phyloP scores from a whole-genome alignment of 2,797 vertebrate species.

The Salarias fasciatus region DNA sequence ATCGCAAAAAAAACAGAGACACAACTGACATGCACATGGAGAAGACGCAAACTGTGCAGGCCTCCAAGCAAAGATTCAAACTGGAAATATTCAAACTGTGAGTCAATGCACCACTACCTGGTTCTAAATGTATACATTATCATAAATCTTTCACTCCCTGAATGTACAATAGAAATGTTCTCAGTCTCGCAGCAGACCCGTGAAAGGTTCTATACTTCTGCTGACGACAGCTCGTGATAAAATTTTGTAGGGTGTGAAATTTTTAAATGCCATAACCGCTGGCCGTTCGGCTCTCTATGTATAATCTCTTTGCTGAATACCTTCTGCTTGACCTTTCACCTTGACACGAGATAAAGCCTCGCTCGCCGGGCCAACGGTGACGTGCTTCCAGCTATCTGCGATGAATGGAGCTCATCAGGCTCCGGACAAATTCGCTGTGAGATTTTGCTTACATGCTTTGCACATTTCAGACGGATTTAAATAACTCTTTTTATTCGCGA shows the following conservation, averaged over 20 bases:
- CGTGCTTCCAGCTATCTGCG: slow-evolving; percentile 35
- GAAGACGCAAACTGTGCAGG: too few relatives aligned
- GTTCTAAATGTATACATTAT: neutral
- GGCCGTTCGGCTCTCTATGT: slow-evolving; percentile 45
- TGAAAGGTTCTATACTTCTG: slow-evolving; percentile 41
- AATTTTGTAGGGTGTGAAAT: slow-evolving; percentile 57
- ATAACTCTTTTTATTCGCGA: slow-evolving; percentile 29
- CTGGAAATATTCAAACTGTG: too few relatives aligned
- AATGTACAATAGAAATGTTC: slow-evolving; percentile 12
- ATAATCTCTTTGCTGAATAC: slow-evolving; percentile 49
- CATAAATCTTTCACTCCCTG: neutral
- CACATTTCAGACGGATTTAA: slow-evolving; percentile 29
- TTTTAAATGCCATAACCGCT: slow-evolving; percentile 55
- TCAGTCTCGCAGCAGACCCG: slow-evolving; percentile 1
- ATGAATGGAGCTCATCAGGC: slow-evolving; percentile 28
- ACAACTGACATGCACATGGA: too few relatives aligned
- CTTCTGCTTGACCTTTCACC: slow-evolving; percentile 57
- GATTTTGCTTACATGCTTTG: slow-evolving; percentile 6
- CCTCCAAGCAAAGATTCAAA: too few relatives aligned
- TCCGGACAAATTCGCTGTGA: slow-evolving; percentile 18
- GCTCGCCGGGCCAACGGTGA: slow-evolving; percentile 35
- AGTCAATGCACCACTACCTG: too few relatives aligned
- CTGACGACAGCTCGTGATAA: slow-evolving; percentile 60
- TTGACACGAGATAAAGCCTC: slow-evolving; percentile 46
- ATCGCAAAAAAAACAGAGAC: too few relatives aligned